These are phyloP conservation scores for Gortyna flavago DNA, from an alignment of 2,888 invertebrate species.

Conservation along the genomic window DNA sequence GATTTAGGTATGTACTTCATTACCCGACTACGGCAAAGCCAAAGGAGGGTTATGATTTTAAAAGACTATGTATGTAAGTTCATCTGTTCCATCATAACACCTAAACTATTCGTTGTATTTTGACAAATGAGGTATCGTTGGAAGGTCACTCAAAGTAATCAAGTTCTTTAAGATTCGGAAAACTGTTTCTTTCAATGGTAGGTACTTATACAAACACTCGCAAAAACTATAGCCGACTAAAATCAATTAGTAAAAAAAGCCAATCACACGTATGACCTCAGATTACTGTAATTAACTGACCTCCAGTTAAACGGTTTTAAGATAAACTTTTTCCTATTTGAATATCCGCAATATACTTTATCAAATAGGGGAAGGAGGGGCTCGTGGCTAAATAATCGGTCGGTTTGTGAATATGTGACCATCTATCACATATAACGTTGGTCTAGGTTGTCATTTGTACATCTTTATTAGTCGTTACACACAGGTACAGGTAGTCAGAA, in stretches of 20 bases:
- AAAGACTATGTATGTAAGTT: background rate
- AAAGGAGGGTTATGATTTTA: background rate
- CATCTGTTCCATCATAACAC: background rate
- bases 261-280: constrained; percentile 40
- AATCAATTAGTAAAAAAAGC: constrained; percentile 27
- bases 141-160: background rate
- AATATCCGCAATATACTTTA: constrained; percentile 10
- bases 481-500: background rate
- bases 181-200: constrained; percentile 1
- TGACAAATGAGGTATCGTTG: background rate
- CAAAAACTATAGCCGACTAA: constrained; percentile 6
- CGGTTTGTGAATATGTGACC: background rate
- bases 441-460: too few relatives aligned
- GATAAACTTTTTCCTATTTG: constrained; percentile 11
- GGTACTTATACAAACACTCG: background rate
- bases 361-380: background rate
- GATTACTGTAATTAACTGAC: constrained; percentile 39
- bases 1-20: background rate
- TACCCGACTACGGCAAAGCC: background rate
- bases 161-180: background rate
- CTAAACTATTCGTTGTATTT: background rate
- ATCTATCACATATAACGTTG: background rate
- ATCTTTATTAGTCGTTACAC: background rate
- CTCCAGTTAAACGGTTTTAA: constrained; percentile 34
- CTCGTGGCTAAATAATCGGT: background rate